Conservation (phyloP, 92 coral and sea anemone genomes). For the Heteractis magnifica region DNA sequence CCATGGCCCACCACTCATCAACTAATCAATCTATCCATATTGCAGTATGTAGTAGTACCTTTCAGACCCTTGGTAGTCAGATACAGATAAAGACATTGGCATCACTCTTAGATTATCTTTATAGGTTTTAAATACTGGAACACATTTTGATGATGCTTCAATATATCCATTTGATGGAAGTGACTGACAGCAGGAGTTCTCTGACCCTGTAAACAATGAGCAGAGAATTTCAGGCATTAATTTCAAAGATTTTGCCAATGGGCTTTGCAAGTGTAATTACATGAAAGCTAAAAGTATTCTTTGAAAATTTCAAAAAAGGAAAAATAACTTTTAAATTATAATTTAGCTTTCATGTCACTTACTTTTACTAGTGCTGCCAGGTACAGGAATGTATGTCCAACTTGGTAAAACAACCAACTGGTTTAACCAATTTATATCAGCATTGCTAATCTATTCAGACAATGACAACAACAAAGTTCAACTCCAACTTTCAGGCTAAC, state of each 20-base stretch:
- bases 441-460: constrained; percentile 31
- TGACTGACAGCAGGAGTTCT: background rate
- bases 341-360: background rate
- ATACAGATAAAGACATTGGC: background rate
- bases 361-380: background rate
- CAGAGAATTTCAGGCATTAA: background rate
- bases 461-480: background rate
- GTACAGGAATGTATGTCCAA: constrained; percentile 61
- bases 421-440: constrained; percentile 40
- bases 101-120: background rate
- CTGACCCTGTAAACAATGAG: background rate
- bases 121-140: background rate
- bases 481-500: background rate
- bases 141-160: constrained; percentile 33
- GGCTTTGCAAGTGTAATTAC: too few species aligned
- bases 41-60: background rate
- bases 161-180: constrained; percentile 24
- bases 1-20: too few species aligned
- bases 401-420: constrained; percentile 61
- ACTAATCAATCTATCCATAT: too few species aligned
- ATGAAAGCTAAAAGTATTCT: too few species aligned
- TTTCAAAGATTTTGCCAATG: too few species aligned
- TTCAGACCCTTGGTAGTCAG: background rate
- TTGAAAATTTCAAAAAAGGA: too few species aligned
- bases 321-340: too few species aligned